These are phyloP conservation scores for Drosophila guanche DNA, from an alignment of 1,140 invertebrate species.

Conservation along the genomic window DNA sequence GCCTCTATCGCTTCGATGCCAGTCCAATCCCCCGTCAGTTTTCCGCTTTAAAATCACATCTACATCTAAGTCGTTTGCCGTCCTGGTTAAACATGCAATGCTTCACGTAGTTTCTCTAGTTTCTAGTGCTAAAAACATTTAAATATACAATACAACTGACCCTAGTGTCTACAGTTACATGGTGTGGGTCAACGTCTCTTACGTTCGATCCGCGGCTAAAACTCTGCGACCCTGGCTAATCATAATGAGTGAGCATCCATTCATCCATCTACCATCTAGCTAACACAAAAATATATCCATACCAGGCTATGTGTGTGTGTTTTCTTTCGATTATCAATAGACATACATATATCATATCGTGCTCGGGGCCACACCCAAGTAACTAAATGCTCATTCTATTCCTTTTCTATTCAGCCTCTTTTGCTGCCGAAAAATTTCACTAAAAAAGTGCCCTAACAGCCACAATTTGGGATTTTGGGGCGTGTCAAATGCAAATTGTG, in stretches of 20 bases:
- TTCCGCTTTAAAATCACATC: conserved; percentile 73
- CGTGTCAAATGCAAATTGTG: conserved; percentile 56
- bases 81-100: conserved; percentile 31
- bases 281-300: conserved; percentile 23
- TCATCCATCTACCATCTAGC: conserved; percentile 24
- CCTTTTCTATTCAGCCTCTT: conserved; percentile 11
- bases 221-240: conserved; percentile 18
- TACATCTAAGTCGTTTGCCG: conserved; percentile 67
- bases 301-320: conserved; percentile 19
- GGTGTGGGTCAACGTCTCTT: conserved; percentile 4
- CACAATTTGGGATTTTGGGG: conserved; percentile 37
- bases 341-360: conserved; percentile 42
- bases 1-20: conserved; percentile 37
- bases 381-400: conserved; percentile 36
- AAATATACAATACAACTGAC: conserved; percentile 69
- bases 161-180: conserved; percentile 45
- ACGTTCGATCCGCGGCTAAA: conserved; percentile 35
- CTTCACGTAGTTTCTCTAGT: conserved; percentile 61
- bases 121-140: conserved; percentile 80
- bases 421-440: conserved; percentile 37
- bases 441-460: conserved; percentile 51
- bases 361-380: conserved; percentile 41
- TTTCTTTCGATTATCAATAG: conserved; percentile 43
- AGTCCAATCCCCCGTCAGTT: conserved; percentile 16
- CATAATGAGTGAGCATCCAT: conserved; percentile 34